Evolutionary conservation across 2,888 invertebrate species (phyloP).

Genomic region (Morpho achilles): DNA sequence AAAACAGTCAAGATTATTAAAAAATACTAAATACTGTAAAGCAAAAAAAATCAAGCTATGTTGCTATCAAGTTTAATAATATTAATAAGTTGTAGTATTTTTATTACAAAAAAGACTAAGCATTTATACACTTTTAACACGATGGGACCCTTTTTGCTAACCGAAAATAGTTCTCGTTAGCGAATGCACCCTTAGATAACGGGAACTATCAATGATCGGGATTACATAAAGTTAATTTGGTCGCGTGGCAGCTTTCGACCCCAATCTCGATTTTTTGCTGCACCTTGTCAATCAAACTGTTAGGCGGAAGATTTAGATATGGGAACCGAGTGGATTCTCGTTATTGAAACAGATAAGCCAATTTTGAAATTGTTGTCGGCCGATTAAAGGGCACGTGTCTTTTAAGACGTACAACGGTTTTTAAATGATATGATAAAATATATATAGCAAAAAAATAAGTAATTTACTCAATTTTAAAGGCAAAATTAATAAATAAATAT

Average conservation of each 20-base stretch:
- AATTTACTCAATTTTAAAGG: too few species aligned
- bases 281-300: conserved; percentile 52
- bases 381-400: conserved; percentile 21
- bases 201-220: conserved; percentile 49
- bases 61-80: too few species aligned
- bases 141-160: conserved; percentile 31
- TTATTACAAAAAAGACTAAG: too few species aligned
- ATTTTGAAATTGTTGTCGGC: conserved; percentile 17
- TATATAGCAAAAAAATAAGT: background rate
- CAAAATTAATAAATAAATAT: too few species aligned
- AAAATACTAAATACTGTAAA: too few species aligned
- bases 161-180: conserved; percentile 42
- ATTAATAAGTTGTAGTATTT: too few species aligned
- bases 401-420: background rate
- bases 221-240: conserved; percentile 73
- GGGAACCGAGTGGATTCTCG: conserved; percentile 21
- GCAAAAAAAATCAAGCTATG: too few species aligned
- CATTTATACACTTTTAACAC: background rate
- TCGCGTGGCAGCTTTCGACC: conserved; percentile 60
- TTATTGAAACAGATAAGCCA: conserved; percentile 34
- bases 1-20: too few species aligned
- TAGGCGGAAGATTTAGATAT: conserved; percentile 44
- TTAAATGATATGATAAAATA: conserved; percentile 2
- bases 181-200: conserved; percentile 63
- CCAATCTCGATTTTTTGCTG: conserved; percentile 37